Evolutionary conservation across 2,888 invertebrate species (phyloP), one percentile per base, ranked within the genome.

Genomic region (Chaetogeoica ovagalla): DNA sequence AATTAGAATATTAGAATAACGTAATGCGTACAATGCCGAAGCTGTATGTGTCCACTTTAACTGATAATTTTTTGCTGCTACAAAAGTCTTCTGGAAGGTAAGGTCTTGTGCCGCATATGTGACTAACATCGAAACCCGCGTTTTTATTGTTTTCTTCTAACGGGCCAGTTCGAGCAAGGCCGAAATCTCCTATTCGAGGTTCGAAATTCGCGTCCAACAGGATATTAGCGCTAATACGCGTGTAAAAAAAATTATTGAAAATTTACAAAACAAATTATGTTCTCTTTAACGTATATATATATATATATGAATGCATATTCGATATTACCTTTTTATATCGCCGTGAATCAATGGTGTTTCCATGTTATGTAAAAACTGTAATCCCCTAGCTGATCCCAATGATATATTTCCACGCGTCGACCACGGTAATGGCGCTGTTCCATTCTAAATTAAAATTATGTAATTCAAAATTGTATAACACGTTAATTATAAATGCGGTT

Each of bases 171-270:
- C 95, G 89, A 0, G 95, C 95, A 59, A 97, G 88, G 0, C 97
- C 98, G 86, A 98, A 98, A 87, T 98, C 98, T 0, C 97, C 98
- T 69, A 98, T 94, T 87, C 94, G 94, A 0, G 98, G 95, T 85
- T 93, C 92, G 82, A 93, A 90, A 85, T 94, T 93, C 81, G 91
- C 90, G 86, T 98, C 97, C 62, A 98, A 88, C 0, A 98, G 88
- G 82, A 98, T 97, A 86, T 98, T 98, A 0, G 96, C 97, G 84
- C 87, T 87, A 83, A 30, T 83, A 82, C 4, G 30, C 30, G 30
- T 30, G 4, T 63, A 71, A 48, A 23, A 48, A 2, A 17, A 30
- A 30, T 9, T n/a, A 68, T 9, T 52, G 19, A 43, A 7, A 43
- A 43, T 43, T 43, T 21, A 68, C 17, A 4, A 3, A 7, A 55